Evolutionary conservation across 2,113 vertebrate genomes (phyloP), one percentile per base, ranked within the genome.

Genomic region (Notothenia rossii): DNA sequence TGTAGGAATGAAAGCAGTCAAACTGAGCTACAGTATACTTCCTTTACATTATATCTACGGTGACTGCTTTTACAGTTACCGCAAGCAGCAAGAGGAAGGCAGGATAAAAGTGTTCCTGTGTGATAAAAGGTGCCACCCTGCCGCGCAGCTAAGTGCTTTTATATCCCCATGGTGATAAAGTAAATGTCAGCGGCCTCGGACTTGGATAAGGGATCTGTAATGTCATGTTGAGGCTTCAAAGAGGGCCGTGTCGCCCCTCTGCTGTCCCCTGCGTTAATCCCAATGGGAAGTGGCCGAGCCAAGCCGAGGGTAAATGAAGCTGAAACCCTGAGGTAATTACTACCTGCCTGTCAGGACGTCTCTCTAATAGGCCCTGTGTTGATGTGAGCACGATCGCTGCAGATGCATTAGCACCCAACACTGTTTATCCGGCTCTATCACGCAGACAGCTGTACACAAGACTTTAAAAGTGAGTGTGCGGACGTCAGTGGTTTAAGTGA

Each of bases 241-340:
- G 72, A 66, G 61, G 49, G 49, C 45, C 0, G 11, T 25, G 48
- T 65, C 11, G 18, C 49, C 59, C 55, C 55, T 71, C 11, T 33
- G 77, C 53, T 46, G 74, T 79, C 81, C 63, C n/a, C 74, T 20
- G 63, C 70, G n/a, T 88, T 85, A 83, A 79, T 80, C 72, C 79
- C 33, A 18, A 86, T 43, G 78, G 66, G 75, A 79, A 61, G 67
- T 12, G 78, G 58, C 62, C 10, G 56, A 76, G 78, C 2, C 46
- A 51, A 82, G 77, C 69, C 2, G 65, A 65, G 80, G 78, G 45
- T 79, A 86, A 90, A 87, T 71, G 85, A 89, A 87, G 89, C 85
- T 68, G 75, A 81, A 86, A 86, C 79, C 82, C 83, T 83, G 83
- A 83, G 82, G 86, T 92, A 92, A 93, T 93, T 91, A 91, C 89